Evolutionary conservation across 2,888 invertebrate genomes (phyloP), one percentile per base, ranked within the genome.

Genomic region (Ennomos erosarius): DNA sequence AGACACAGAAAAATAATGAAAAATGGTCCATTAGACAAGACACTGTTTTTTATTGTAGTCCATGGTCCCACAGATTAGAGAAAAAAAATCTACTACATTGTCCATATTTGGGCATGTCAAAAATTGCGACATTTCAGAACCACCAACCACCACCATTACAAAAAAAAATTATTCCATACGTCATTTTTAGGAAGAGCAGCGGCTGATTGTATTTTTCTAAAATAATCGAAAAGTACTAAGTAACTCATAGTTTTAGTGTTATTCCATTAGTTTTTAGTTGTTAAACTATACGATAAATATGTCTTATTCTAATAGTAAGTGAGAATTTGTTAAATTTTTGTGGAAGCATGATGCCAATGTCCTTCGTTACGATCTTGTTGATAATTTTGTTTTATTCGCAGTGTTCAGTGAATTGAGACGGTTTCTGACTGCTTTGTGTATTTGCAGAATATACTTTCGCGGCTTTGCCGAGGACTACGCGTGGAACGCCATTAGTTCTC

Each of bases 401-500:
- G 58, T 74, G 65, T 69, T 67, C 62, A 59, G 60, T 68, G 67
- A 48, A 47, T 59, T 73, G 58, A 74, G 59, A 66, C 49, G 59
- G 69, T 26, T 26, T 5, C 6, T 26, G 26, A 26, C 26, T 76
- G 56, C 58, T 65, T 26, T 74, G 62, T 75, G 65, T 82, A 65
- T 78, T 78, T 74, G 57, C 92, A 97, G 97, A 97, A 88, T 96
- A 95, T 87, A 96, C 96, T 87, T 99, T 97, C 92, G 97, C 99
- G 66, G 96, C 98, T 55, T 91, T 99, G 80, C 99, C 99, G 61
- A 95, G 97, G 77, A 99, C 99, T 53, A 96, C 97, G 81, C 94
- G 99, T 73, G 99, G 99, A 35, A 96, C 97, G 72, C 98, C 99
- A 39, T 94, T 99, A 72, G 99, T 99, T 54, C 90, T 99, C 75